These are phyloP conservation scores for Coendou prehensilis DNA, from an alignment of 2,797 vertebrate species.

Conservation along the genomic window DNA sequence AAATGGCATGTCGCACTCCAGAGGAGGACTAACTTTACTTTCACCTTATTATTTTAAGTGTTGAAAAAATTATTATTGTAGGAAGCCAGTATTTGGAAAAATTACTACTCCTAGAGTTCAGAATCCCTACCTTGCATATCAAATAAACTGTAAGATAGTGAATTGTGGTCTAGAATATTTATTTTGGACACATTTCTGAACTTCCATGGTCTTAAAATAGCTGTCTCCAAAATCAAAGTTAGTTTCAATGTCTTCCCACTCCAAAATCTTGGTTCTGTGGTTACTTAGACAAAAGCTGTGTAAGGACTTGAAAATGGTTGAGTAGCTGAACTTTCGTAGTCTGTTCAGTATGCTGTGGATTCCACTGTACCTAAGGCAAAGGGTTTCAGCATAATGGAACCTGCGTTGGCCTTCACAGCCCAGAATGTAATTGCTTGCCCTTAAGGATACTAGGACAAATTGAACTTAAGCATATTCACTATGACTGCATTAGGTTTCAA, in stretches of 20 bases:
- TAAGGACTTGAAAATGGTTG: conserved; percentile 47
- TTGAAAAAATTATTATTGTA: conserved; percentile 56
- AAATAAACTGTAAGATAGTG: too few species aligned
- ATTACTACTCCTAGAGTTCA: background rate
- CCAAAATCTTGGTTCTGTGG: conserved; percentile 57
- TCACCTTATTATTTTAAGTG: conserved; percentile 44
- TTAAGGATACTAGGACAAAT: conserved; percentile 31
- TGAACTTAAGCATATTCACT: conserved; percentile 47
- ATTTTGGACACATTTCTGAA: conserved; percentile 17
- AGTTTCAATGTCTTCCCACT: conserved; percentile 42
- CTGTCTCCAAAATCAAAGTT: conserved; percentile 12
- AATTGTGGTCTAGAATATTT: conserved; percentile 11
- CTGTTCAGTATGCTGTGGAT: background rate
- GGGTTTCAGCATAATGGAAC: conserved; percentile 37
- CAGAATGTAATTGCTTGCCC: background rate
- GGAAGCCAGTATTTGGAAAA: conserved; percentile 46
- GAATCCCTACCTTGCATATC: too few species aligned
- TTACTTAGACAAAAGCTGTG: conserved; percentile 50
- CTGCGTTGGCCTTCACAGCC: background rate
- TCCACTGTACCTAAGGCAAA: background rate
- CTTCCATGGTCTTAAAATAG: conserved; percentile 38
- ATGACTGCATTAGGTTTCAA: conserved; percentile 33
- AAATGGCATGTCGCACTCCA: background rate
- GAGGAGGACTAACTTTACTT: conserved; percentile 30
- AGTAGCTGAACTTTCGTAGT: conserved; percentile 40